These are phyloP conservation scores for Esox niger DNA, from an alignment of 2,113 vertebrate genomes.

Conservation along the genomic window DNA sequence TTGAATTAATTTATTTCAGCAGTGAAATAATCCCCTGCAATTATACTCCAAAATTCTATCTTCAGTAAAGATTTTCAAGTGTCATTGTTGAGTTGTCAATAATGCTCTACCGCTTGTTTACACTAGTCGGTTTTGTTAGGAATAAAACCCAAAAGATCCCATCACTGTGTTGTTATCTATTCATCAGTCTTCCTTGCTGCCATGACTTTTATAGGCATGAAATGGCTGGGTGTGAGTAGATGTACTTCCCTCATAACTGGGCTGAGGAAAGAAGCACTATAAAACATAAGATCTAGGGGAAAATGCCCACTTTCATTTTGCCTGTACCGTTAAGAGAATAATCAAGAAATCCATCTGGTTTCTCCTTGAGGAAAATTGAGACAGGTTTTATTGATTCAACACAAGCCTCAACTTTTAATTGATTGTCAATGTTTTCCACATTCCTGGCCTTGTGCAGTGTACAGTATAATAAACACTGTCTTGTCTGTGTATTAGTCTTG, in stretches of 20 bases:
- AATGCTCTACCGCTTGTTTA: slow-evolving; percentile 6
- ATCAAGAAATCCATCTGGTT: slow-evolving; percentile 18
- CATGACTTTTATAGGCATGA: not conserved
- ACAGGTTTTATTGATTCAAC: not conserved
- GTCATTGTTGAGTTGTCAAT: not conserved
- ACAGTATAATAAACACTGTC: not conserved
- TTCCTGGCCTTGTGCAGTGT: no score
- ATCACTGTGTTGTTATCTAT: not conserved
- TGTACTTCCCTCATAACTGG: not conserved
- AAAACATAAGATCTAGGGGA: not conserved
- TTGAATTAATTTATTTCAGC: no score
- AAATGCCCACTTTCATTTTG: not conserved
- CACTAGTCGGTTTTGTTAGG: not conserved
- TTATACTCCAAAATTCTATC: not conserved
- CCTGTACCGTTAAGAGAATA: not conserved
- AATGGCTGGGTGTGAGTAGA: not conserved
- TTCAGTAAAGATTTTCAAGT: not conserved
- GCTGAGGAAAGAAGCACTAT: not conserved
- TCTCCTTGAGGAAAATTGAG: not conserved
- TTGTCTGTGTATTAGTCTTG: not conserved
- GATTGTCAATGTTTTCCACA: not conserved
- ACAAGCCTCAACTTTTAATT: not conserved
- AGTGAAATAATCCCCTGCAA: not conserved
- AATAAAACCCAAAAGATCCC: slow-evolving; percentile 1
- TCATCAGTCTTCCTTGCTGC: not conserved